Percentiles rank a stretch among this genome's conserved stretches.
Conservation (phyloP, 1,140 invertebrate genomes). For the Saccostrea cuccullata region DNA sequence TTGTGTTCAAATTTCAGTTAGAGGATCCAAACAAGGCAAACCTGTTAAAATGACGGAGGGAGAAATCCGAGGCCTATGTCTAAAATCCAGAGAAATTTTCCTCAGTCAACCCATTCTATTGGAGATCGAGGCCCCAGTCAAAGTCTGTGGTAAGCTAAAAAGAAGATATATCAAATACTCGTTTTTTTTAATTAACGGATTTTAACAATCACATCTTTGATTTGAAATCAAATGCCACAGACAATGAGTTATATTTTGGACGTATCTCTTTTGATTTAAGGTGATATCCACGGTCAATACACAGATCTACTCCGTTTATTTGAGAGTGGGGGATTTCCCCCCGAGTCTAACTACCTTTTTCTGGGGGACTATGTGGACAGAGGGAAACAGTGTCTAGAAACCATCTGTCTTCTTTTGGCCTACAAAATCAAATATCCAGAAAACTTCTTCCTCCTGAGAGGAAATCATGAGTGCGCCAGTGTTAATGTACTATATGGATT, state of each 20-base stretch:
- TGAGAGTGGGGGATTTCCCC: conserved; percentile 82
- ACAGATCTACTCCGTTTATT: conserved; percentile 81
- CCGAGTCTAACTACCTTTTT: conserved; percentile 82
- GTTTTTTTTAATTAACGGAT: no score
- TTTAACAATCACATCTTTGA: no score
- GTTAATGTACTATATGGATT: conserved; percentile 82
- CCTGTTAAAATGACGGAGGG: conserved; percentile 81
- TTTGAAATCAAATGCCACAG: no score
- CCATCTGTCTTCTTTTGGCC: conserved; percentile 77
- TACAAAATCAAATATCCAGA: conserved; percentile 79
- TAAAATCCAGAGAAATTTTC: conserved; percentile 95
- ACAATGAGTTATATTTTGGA: neutral
- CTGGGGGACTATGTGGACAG: conserved; percentile 81
- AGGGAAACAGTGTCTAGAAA: conserved; percentile 83
- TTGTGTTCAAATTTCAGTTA: conserved; percentile 69
- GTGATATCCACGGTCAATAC: conserved; percentile 83
- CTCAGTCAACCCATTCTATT: conserved; percentile 98
- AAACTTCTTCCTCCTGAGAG: conserved; percentile 83
- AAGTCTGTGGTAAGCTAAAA: conserved; percentile 93
- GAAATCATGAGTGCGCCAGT: conserved; percentile 83
- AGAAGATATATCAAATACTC: no score
- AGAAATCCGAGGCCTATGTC: conserved; percentile 81
- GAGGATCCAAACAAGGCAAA: conserved; percentile 81
- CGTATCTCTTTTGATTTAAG: conserved; percentile 75
- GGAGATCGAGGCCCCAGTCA: conserved; percentile 98